Base-by-base conservation (phyloP, 1,140 invertebrate species). In the Drosophila ficusphila region DNA sequence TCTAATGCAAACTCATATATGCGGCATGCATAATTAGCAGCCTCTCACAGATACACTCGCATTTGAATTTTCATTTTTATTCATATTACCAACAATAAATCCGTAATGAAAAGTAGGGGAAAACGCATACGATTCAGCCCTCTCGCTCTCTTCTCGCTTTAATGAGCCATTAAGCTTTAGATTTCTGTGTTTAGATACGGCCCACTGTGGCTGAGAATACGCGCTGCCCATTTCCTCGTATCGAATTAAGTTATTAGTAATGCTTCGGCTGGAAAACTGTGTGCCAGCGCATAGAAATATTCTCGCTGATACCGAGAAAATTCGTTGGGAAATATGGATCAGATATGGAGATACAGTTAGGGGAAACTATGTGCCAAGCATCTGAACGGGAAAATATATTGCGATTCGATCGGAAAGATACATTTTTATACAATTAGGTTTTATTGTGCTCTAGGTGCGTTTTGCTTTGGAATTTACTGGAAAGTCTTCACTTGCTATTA, bases 131-230 rank as follows among this genome's bases (percentile, higher is more conserved):
- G 38, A 41, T 46, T 53, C 16, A 38, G 27, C 9, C 25, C 6
- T 16, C 23, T 39, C 29, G 42, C 29, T 49, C 29, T 49, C 19
- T 33, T 25, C 39, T 60, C 49, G 36, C 74, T 85, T 85, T 85
- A 85, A 85, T 85, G 81, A 86, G 73, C 82, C 81, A 86, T 86
- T 85, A 81, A 88, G 81, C 82, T 82, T 88, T 81, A 86, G 81
- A 86, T 86, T 86, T 86, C 78, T 81, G 68, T 57, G 76, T 60
- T 86, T 81, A 81, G 81, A 86, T 86, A 86, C 73, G 82, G 71
- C 71, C 71, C 48, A 85, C 72, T 54, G 74, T 58, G 75, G n/a
- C 29, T 33, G 48, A 27, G 18, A 47, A 36, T 21, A 19, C 41
- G 60, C 31, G 76, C 65, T 21, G 60, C 4, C 44, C 64, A 67